Conservation (phyloP, 2,888 invertebrate species). For the Scotopteryx bipunctaria region DNA sequence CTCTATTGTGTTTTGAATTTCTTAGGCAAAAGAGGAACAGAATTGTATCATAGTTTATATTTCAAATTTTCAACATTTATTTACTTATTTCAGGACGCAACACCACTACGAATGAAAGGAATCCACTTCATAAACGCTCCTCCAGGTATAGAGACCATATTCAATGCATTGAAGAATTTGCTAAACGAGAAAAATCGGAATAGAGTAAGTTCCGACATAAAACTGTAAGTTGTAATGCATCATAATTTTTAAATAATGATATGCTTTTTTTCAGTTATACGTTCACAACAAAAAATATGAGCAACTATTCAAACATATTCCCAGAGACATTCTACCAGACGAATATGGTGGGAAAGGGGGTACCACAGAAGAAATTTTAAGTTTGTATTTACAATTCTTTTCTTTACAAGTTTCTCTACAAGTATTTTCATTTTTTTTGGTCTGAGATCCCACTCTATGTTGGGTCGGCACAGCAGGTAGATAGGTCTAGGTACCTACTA, state of each 20-base stretch:
- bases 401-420: too few species aligned
- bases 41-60: too few species aligned
- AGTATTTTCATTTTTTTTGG: too few species aligned
- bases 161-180: slow-evolving; percentile 77
- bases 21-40: too few species aligned
- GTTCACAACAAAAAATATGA: slow-evolving; percentile 82
- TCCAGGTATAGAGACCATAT: slow-evolving; percentile 80
- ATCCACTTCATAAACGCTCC: slow-evolving; percentile 83
- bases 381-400: slow-evolving; percentile 42
- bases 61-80: too few species aligned
- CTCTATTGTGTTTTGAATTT: too few species aligned
- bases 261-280: slow-evolving; percentile 60
- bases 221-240: background rate
- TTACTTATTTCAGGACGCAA: slow-evolving; percentile 75
- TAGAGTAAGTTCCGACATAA: slow-evolving; percentile 66
- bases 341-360: slow-evolving; percentile 87
- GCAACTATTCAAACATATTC: slow-evolving; percentile 81
- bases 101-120: slow-evolving; percentile 83
- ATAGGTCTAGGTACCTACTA: too few species aligned
- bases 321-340: slow-evolving; percentile 82
- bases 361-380: slow-evolving; percentile 70
- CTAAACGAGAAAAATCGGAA: slow-evolving; percentile 83
- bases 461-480: too few species aligned
- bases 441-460: background rate
- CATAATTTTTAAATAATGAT: background rate